Evolutionary conservation across 2,113 vertebrate species (phyloP).

Genomic region (Odocoileus virginianus): DNA sequence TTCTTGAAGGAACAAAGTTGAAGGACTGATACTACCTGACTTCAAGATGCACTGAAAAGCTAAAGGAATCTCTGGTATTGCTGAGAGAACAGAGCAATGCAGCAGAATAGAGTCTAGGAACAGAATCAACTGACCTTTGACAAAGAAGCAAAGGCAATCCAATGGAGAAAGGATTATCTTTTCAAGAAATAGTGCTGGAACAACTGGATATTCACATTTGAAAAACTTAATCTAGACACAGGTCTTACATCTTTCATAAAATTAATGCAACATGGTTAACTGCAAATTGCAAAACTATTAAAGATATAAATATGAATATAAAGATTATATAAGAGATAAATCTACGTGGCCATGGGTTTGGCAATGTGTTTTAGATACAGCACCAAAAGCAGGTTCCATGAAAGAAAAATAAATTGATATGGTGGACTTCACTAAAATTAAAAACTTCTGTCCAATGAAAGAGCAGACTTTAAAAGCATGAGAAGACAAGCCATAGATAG

Average conservation of each 20-base stretch:
- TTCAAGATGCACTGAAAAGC: background rate
- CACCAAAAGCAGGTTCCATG: background rate
- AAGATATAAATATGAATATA: background rate
- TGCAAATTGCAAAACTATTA: background rate
- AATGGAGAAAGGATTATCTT: background rate
- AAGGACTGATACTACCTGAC: background rate
- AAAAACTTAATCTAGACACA: background rate
- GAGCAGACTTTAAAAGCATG: background rate
- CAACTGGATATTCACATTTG: background rate
- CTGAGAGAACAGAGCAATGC: background rate
- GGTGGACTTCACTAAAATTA: background rate
- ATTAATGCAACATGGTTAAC: background rate
- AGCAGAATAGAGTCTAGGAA: background rate
- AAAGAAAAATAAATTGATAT: background rate
- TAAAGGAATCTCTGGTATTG: background rate
- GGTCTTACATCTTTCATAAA: background rate
- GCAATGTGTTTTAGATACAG: background rate
- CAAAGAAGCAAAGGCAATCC: background rate
- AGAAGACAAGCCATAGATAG: background rate
- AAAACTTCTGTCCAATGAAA: background rate
- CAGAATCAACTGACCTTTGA: background rate
- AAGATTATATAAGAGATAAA: background rate
- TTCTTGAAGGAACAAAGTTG: background rate
- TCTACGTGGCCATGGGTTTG: background rate
- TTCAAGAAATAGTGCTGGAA: background rate